Evolutionary conservation across 2,113 vertebrate genomes (phyloP).

Genomic region (Rhinopomastus cyanomelas): DNA sequence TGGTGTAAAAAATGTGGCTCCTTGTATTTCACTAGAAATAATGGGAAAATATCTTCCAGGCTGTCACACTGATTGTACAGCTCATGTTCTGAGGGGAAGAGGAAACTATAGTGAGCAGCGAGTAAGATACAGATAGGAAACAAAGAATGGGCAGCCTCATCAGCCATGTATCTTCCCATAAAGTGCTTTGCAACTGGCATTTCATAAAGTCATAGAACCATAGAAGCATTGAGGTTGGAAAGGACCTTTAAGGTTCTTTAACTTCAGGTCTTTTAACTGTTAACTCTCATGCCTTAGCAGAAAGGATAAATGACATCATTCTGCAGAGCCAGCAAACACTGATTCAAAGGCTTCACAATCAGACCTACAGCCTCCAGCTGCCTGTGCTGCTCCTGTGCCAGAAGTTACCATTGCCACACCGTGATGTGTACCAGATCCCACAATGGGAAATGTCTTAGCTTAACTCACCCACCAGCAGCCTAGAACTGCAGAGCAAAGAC

Average conservation of each 20-base stretch:
- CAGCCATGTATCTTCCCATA: background rate
- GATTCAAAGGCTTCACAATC: background rate
- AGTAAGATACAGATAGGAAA: background rate
- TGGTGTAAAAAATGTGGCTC: background rate
- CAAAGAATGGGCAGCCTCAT: background rate
- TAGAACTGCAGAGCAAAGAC: background rate
- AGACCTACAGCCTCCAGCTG: background rate
- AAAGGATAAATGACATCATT: background rate
- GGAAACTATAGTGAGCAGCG: background rate
- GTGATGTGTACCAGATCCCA: accelerated
- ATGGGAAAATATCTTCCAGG: background rate
- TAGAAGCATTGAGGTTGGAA: too few relatives aligned
- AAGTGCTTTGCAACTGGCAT: background rate
- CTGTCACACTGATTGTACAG: background rate
- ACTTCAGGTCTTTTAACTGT: too few relatives aligned
- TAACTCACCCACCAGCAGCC: background rate
- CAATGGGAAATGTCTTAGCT: background rate
- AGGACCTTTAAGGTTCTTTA: too few relatives aligned
- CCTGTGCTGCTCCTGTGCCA: background rate
- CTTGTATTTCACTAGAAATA: background rate
- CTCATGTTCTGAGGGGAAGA: background rate
- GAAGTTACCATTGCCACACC: background rate
- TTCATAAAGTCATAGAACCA: too few relatives aligned
- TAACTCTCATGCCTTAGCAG: background rate
- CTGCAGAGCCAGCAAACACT: background rate